Base-by-base conservation (phyloP, 2,888 invertebrate genomes). In the Gastrophysa polygoni region DNA sequence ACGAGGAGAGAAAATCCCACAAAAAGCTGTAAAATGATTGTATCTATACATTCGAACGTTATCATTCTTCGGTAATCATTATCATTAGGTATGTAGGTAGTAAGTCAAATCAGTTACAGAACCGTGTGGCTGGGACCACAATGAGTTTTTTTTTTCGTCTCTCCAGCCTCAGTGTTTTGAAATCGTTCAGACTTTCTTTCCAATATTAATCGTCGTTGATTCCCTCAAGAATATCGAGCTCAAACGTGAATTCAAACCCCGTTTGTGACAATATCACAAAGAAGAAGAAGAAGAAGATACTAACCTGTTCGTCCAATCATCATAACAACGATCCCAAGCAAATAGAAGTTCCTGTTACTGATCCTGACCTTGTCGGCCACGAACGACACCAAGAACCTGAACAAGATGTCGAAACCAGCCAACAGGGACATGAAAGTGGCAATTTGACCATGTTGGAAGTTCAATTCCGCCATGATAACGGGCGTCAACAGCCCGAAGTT, bases 401-500 rank as follows among this genome's bases (percentile, higher is more conserved):
- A 85, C 14, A 82, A 78, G 28, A 90, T 86, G 73, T 91, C 91
- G 43, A 88, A 82, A 21, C 86, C 86, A 4, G 86, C 90, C 65
- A 91, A 81, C 44, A 89, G 78, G 0, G 91, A 90, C 88, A 91
- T 89, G 56, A 87, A 87, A 11, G 86, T 79, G 0, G 91, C 90
- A 0, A 88, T 87, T 79, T 90, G 82, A 2, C 82, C 71, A 70
- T 85, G 86, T 1, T 80, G 80, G 70, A 88, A 86, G 0, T 88
- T 86, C 71, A 87, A 88, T 71, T 90, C 91, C 16, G 84, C 84
- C 16, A 91, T 80, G 68, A 91, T 89, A 67, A 91, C 90, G 0
- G 91, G 90, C 0, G 90, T 90, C 52, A 91, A 73, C 51, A 91
- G 85, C 1, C 91, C 89, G 75, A 91, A 91, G 76, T 91, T 91